phyloP scores from a whole-genome alignment of 2,113 vertebrate genomes.

The Saimiri boliviensis region DNA sequence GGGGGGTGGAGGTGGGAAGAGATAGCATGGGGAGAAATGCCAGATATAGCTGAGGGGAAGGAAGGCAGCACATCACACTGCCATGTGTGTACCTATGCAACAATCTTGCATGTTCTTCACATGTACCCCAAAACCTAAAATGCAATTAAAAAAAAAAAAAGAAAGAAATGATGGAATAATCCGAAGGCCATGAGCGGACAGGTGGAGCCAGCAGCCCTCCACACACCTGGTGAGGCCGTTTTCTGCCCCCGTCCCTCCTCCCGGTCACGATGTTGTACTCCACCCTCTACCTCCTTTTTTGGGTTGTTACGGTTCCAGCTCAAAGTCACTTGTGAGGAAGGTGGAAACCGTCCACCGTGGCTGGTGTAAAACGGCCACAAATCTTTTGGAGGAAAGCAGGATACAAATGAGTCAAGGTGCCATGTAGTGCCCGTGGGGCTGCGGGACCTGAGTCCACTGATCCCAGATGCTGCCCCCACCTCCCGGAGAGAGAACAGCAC shows the following conservation, averaged over 20 bases:
- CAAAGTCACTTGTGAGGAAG: not conserved
- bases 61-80: no score
- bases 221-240: not conserved
- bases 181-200: not conserved
- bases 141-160: no score
- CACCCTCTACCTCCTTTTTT: not conserved
- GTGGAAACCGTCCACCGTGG: not conserved
- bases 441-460: not conserved
- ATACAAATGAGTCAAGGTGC: not conserved
- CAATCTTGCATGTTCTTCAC: no score
- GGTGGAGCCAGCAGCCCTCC: rapidly evolving
- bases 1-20: no score
- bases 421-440: not conserved
- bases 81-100: no score
- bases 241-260: not conserved
- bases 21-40: no score
- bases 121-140: no score
- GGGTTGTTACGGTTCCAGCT: not conserved
- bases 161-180: not conserved
- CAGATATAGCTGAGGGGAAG: no score
- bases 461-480: not conserved
- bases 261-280: not conserved
- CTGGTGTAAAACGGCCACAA: not conserved
- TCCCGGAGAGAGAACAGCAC: not conserved
- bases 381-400: not conserved